Base-by-base conservation (phyloP, 2,888 invertebrate genomes). In the Lysandra bellargus region DNA sequence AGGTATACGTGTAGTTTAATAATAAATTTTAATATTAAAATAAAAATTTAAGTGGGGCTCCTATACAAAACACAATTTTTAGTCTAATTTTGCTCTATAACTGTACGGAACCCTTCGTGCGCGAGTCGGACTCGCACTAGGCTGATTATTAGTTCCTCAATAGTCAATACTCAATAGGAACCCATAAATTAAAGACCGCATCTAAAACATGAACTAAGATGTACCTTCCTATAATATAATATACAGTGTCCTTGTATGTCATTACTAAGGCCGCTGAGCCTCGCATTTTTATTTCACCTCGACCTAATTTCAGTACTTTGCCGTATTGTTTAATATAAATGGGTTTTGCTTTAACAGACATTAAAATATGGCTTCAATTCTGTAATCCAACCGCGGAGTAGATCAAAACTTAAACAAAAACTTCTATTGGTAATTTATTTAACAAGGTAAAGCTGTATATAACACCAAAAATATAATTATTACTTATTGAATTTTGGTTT, bases 211-310 rank as follows among this genome's bases (percentile, higher is more conserved):
- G 23, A 64, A 9, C 23, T 30, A 64, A 64, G 23, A 64, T 64
- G 9, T 74, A 74, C 49, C 23, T 9, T 75, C 49, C 75, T 74
- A 64, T 64, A 64, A 7, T 23, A 69, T 33, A 61, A 7, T 7
- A 61, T 61, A 69, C 33, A 69, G 37, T 75, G 75, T 75, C 75
- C 75, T 49, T 75, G 75, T 44, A 37, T 33, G 33, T 44, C 75
- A 75, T 44, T 75, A 23, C 49, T 49, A 30, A 23, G 75, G 75
- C 12, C 49, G 44, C 69, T 69, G 75, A 75, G 75, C 49, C 57
- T 57, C 76, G 57, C 76, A 53, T 53, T 76, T 76, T 76, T 53
- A 53, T 53, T 53, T 53, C 23, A 57, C 76, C 76, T 76, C 76
- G 76, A 76, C 76, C 76, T 30, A 76, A 53, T 57, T 57, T 14